Evolutionary conservation across 2,797 vertebrate species (phyloP).

Genomic region (Brachyalestes nurse): DNA sequence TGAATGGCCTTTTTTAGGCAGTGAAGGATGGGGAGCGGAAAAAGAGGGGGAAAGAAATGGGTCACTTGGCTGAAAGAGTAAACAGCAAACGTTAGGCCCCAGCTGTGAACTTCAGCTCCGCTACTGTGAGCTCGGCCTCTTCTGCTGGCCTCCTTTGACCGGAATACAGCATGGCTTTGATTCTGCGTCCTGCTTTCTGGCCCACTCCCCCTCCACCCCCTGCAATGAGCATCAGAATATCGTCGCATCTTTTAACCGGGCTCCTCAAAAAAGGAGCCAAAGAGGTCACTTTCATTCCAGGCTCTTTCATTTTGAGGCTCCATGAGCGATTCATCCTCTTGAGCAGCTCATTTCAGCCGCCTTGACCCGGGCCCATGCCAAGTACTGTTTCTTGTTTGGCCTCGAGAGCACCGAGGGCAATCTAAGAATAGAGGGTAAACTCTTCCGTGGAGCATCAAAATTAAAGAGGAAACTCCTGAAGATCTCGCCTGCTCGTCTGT

Average conservation of each 20-base stretch:
- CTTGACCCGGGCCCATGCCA: neutral
- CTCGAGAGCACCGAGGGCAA: neutral
- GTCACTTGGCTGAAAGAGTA: constrained; percentile 52
- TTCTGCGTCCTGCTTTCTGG: constrained; percentile 6
- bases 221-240: constrained; percentile 23
- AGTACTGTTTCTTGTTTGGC: constrained; percentile 5
- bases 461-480: constrained; percentile 1
- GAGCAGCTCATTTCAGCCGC: constrained; percentile 6
- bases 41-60: constrained; percentile 47
- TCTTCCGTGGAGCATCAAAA: neutral
- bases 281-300: constrained; percentile 13
- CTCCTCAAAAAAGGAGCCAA: neutral
- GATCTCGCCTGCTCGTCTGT: neutral
- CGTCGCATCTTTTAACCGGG: neutral
- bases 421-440: neutral
- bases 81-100: constrained; percentile 40
- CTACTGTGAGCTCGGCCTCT: constrained; percentile 18
- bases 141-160: constrained; percentile 7
- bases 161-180: constrained; percentile 33
- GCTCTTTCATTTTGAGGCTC: neutral
- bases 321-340: neutral
- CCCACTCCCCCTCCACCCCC: neutral
- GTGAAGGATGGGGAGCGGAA: constrained; percentile 30
- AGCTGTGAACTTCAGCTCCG: constrained; percentile 37
- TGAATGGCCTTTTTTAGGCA: neutral